Evolutionary conservation across 2,888 invertebrate genomes (phyloP).

Genomic region (Drosophila picticornis): DNA sequence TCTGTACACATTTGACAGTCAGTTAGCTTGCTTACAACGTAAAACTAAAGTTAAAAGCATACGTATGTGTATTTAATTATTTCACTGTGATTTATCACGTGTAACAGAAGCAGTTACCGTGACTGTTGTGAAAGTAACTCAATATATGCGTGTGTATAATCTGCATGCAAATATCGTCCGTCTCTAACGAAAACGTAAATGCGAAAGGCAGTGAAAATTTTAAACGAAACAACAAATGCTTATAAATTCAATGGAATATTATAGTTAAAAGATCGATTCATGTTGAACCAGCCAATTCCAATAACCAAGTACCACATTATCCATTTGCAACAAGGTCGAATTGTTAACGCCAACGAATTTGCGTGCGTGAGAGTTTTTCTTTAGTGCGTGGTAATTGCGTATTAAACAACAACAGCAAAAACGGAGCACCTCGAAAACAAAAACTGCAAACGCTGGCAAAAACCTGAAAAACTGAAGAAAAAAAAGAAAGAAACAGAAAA

Average conservation of each 20-base stretch:
- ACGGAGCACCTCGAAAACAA: constrained; percentile 42
- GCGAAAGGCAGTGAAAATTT: constrained; percentile 62
- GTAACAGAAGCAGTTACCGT: constrained; percentile 6
- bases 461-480: constrained; percentile 38
- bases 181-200: constrained; percentile 61
- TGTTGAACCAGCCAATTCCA: constrained; percentile 16
- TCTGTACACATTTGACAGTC: not conserved
- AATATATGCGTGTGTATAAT: constrained; percentile 16
- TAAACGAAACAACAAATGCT: constrained; percentile 48
- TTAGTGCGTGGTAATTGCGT: constrained; percentile 73
- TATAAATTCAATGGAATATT: constrained; percentile 44
- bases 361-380: constrained; percentile 18
- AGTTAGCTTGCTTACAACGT: not conserved
- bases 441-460: constrained; percentile 65
- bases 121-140: constrained; percentile 15
- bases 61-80: not conserved
- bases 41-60: not conserved
- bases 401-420: constrained; percentile 68
- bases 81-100: not conserved
- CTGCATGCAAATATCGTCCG: constrained; percentile 29
- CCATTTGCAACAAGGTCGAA: not conserved
- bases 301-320: constrained; percentile 13
- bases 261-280: constrained; percentile 23
- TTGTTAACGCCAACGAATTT: constrained; percentile 11
- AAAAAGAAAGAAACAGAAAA: constrained; percentile 9